phyloP scores from a whole-genome alignment of 2,888 invertebrate species.

The Yponomeuta cagnagella region DNA sequence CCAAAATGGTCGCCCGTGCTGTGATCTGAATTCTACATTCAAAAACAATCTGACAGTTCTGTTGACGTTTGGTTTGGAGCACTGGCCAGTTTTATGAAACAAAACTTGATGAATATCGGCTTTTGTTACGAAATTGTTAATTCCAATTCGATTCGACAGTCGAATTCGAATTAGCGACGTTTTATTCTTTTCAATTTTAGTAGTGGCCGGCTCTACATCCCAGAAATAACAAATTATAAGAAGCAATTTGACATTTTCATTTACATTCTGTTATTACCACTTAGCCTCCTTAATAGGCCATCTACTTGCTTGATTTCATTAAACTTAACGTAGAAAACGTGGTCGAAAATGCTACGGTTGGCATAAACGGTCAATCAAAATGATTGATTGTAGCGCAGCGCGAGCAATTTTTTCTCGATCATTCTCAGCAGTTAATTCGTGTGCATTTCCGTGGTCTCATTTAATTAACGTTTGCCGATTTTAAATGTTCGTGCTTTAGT shows the following conservation, averaged over 20 bases:
- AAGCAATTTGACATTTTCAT: background rate
- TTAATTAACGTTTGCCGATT: background rate
- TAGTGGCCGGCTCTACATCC: background rate
- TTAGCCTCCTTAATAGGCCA: background rate
- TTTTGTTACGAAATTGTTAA: no score
- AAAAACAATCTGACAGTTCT: background rate
- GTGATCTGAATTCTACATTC: slow-evolving; percentile 33
- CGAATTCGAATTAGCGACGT: no score
- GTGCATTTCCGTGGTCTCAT: background rate
- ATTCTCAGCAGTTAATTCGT: background rate
- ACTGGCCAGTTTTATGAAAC: background rate
- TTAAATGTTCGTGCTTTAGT: background rate
- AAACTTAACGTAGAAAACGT: background rate
- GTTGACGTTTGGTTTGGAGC: background rate
- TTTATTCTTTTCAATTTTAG: no score
- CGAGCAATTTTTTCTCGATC: background rate
- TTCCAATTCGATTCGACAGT: no score
- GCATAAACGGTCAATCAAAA: background rate
- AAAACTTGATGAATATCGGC: background rate
- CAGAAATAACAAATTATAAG: background rate
- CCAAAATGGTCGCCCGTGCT: slow-evolving; percentile 39
- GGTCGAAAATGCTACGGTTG: background rate
- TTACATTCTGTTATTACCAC: background rate
- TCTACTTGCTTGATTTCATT: background rate
- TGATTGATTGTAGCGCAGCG: background rate